Base-by-base conservation (phyloP, 2,797 vertebrate genomes). In the Syngnathus rostellatus region DNA sequence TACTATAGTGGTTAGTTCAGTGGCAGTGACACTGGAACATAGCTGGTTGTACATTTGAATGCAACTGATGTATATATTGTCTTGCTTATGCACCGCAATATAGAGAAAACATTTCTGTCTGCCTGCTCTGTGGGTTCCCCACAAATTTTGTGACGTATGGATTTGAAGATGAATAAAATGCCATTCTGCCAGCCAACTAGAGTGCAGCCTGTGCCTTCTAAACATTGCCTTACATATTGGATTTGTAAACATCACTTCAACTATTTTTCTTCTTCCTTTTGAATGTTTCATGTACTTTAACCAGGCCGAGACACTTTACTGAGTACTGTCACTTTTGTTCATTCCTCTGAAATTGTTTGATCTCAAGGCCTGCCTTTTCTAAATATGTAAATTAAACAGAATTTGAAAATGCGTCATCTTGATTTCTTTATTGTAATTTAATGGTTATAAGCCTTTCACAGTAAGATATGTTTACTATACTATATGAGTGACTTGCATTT, bases 181-280 rank as follows among this genome's bases (percentile, higher is more conserved):
- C 10, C 19, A 41, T 61, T 61, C 38, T 41, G 19, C 58, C 19
- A 1, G n/a, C 58, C 58, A 61, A 9, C 58, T 61, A 10, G 58
- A 41, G 19, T 66, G 63, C 65, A 78, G 50, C 60, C 66, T 69
- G 88, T 90, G 89, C 89, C 89, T 91, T 90, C 87, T 74, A 70
- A 78, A 81, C 68, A 72, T 69, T 84, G 81, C 81, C 77, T 85
- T 85, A 79, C 79, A 62, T 71, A 69, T 72, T 0, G 5, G 43
- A 43, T 41, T 60, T 74, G 48, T 64, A 40, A 40, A 51, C 37
- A 8, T 40, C 5, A 40, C 9, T 23, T 62, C 8, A 25, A 14
- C 21, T 61, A 14, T 68, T 40, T 64, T 68, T 69, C 48, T 6
- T 48, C 25, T 17, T 23, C 23, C 19, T 19, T 51, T 70, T 71